Conservation (phyloP, 2,888 invertebrate genomes). For the Nasonia oneida region DNA sequence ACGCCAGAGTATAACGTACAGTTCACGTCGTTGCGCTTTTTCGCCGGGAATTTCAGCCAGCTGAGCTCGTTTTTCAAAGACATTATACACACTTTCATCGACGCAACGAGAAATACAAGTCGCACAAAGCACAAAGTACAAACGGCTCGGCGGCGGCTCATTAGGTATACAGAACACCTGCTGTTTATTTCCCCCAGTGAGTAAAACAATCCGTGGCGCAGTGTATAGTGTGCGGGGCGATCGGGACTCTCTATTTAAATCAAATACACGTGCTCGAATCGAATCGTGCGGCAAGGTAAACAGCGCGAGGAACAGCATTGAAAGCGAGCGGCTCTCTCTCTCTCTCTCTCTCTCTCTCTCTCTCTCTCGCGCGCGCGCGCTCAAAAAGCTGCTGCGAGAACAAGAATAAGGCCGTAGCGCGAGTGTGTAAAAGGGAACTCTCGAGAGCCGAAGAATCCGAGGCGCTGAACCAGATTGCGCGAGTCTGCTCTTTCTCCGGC, state of each 20-base stretch:
- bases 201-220: conserved; percentile 38
- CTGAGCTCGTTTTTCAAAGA: too few species aligned
- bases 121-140: background rate
- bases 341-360: conserved; percentile 2
- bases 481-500: conserved; percentile 26
- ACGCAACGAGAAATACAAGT: background rate
- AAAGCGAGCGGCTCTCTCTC: conserved; percentile 9
- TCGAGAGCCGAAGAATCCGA: conserved; percentile 23
- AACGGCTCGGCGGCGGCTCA: background rate
- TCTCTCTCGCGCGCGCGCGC: background rate
- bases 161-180: background rate
- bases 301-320: conserved; percentile 45
- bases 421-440: conserved; percentile 26
- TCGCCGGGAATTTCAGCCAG: background rate
- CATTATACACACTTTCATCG: too few species aligned
- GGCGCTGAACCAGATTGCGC: conserved; percentile 50
- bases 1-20: background rate
- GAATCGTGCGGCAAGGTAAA: conserved; percentile 46
- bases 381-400: background rate
- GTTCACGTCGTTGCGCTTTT: background rate
- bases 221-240: background rate
- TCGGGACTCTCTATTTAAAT: conserved; percentile 54
- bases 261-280: conserved; percentile 49
- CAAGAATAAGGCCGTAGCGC: background rate
- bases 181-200: conserved; percentile 6